Evolutionary conservation across 2,888 invertebrate species (phyloP).

Genomic region (Diplazon laetatorius): DNA sequence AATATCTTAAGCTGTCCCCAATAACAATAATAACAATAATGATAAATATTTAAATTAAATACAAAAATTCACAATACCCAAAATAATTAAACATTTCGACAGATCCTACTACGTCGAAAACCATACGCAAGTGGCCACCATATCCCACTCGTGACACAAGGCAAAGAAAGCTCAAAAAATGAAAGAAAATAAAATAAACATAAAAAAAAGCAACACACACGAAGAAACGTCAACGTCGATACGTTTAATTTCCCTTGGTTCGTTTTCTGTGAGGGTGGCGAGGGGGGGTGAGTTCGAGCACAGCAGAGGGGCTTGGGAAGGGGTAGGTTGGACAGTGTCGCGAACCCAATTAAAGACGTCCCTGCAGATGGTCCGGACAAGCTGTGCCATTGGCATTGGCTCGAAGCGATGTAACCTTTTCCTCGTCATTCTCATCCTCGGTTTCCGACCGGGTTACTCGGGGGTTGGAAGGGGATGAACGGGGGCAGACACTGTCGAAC

Average conservation of each 20-base stretch:
- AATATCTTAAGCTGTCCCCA: too few relatives aligned
- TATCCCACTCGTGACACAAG: too few relatives aligned
- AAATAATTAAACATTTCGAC: conserved; percentile 13
- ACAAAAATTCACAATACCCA: too few relatives aligned
- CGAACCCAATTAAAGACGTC: conserved; percentile 82
- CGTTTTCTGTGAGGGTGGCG: too few relatives aligned
- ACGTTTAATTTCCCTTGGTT: conserved; percentile 77
- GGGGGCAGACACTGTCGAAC: conserved; percentile 41
- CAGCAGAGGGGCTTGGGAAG: too few relatives aligned
- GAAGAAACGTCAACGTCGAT: conserved; percentile 67
- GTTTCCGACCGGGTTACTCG: conserved; percentile 32
- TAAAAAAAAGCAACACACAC: conserved; percentile 6
- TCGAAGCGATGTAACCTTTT: conserved; percentile 40
- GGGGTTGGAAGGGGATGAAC: conserved; percentile 42
- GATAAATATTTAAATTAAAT: too few relatives aligned
- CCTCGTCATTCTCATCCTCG: conserved; percentile 53
- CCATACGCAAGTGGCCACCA: too few relatives aligned
- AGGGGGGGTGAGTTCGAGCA: too few relatives aligned
- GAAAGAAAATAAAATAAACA: conserved; percentile 6
- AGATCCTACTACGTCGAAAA: conserved; percentile 35
- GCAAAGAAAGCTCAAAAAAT: too few relatives aligned
- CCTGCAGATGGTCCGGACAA: conserved; percentile 74
- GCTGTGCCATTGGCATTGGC: conserved; percentile 58
- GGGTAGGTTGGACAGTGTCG: too few relatives aligned
- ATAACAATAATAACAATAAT: too few relatives aligned